phyloP scores from a whole-genome alignment of 1,140 invertebrate species.

The Drosophila novamexicana region DNA sequence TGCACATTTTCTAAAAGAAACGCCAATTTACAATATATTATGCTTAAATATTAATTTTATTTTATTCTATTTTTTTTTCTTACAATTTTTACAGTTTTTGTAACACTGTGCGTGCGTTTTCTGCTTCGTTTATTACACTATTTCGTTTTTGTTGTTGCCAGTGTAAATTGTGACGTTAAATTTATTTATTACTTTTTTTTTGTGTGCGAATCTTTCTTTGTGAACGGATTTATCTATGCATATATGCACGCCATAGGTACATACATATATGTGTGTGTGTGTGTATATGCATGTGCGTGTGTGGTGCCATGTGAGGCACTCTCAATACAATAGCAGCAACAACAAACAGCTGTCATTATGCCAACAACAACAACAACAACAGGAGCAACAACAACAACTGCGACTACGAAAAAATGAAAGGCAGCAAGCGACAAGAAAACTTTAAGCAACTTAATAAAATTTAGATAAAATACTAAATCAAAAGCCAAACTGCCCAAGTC shows the following conservation, averaged over 20 bases:
- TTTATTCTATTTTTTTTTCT: constrained; percentile 27
- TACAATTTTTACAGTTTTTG: constrained; percentile 25
- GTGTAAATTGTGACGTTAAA: constrained; percentile 46
- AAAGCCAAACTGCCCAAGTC: constrained; percentile 33
- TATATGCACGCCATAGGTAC: background rate
- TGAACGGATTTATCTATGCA: constrained; percentile 56
- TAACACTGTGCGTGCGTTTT: constrained; percentile 55
- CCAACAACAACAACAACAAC: constrained; percentile 20
- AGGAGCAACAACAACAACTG: constrained; percentile 28
- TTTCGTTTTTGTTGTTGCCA: constrained; percentile 21
- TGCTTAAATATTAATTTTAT: constrained; percentile 5
- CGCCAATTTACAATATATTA: background rate
- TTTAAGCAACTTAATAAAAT: constrained; percentile 65
- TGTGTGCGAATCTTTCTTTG: constrained; percentile 54
- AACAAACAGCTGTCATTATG: constrained; percentile 44
- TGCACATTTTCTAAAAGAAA: too few relatives aligned
- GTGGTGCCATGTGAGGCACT: constrained; percentile 46
- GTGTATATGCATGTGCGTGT: constrained; percentile 8
- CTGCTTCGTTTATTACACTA: constrained; percentile 48
- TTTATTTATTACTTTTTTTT: constrained; percentile 31
- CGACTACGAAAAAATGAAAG: constrained; percentile 64
- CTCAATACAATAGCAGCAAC: constrained; percentile 33
- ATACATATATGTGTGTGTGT: background rate
- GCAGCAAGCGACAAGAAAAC: constrained; percentile 56
- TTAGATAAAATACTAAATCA: constrained; percentile 45